Percentiles rank a stretch among this genome's conserved stretches.
These are phyloP conservation scores for Crocallis elinguaria DNA, from an alignment of 2,888 invertebrate genomes.

Conservation along the genomic window DNA sequence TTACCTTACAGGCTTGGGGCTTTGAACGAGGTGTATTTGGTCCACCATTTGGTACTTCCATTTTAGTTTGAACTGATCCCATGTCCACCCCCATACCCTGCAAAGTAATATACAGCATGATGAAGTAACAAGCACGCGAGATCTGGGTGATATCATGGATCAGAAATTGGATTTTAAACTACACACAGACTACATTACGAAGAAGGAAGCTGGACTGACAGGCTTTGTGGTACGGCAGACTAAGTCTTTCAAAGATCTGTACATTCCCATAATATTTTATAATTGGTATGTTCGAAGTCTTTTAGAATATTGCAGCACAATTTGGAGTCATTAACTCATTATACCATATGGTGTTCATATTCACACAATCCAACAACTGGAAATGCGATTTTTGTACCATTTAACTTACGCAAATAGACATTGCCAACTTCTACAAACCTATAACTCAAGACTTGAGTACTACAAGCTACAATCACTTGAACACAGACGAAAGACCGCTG, in stretches of 20 bases:
- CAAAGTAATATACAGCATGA: background rate
- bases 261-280: background rate
- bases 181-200: background rate
- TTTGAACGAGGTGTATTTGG: conserved; percentile 85
- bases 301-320: background rate
- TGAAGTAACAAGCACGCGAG: background rate
- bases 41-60: conserved; percentile 73
- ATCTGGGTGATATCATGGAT: background rate
- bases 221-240: background rate
- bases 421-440: too few species aligned
- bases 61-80: conserved; percentile 80
- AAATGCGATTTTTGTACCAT: too few species aligned
- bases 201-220: background rate
- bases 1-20: conserved; percentile 89
- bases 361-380: too few species aligned
- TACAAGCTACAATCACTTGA: too few species aligned
- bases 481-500: too few species aligned
- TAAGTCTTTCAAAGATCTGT: background rate
- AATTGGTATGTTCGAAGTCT: background rate
- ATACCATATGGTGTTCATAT: background rate
- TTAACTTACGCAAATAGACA: too few species aligned
- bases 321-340: background rate
- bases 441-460: too few species aligned
- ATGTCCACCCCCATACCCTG: conserved; percentile 80
- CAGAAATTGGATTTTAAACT: background rate